phyloP scores from a whole-genome alignment of 2,113 vertebrate species.

The Harpagus bidentatus region DNA sequence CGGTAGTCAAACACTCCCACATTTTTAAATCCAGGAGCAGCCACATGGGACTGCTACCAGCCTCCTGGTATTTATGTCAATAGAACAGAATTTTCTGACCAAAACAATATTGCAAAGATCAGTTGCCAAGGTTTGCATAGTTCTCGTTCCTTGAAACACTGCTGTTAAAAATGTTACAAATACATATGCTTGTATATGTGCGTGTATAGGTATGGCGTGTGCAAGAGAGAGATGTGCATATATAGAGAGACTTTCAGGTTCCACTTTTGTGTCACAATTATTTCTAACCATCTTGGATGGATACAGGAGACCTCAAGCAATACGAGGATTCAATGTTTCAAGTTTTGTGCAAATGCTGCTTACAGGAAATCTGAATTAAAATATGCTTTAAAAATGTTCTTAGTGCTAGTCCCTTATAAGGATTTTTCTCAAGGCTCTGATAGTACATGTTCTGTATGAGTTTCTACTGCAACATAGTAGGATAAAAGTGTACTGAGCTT shows the following conservation, averaged over 20 bases:
- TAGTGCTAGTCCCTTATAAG: neutral
- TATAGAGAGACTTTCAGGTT: neutral
- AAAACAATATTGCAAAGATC: neutral
- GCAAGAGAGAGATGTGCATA: neutral
- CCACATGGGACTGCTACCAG: neutral
- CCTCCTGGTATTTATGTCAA: neutral
- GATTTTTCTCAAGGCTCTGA: neutral
- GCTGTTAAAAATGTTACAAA: neutral
- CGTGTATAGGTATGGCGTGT: rapidly evolving
- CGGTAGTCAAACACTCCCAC: neutral
- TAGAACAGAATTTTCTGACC: neutral
- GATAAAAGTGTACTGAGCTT: neutral
- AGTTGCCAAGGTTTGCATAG: neutral
- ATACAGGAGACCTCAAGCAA: neutral
- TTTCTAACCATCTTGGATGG: neutral
- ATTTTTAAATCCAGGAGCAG: neutral
- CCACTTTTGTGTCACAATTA: neutral
- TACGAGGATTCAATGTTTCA: neutral
- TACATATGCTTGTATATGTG: neutral
- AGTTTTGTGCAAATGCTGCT: neutral
- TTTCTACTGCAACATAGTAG: neutral
- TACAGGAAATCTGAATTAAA: neutral
- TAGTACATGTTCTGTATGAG: neutral
- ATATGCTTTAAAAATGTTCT: neutral
- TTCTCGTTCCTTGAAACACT: neutral